Conservation (phyloP, 2,888 invertebrate species). For the Acanthosoma haemorrhoidale region DNA sequence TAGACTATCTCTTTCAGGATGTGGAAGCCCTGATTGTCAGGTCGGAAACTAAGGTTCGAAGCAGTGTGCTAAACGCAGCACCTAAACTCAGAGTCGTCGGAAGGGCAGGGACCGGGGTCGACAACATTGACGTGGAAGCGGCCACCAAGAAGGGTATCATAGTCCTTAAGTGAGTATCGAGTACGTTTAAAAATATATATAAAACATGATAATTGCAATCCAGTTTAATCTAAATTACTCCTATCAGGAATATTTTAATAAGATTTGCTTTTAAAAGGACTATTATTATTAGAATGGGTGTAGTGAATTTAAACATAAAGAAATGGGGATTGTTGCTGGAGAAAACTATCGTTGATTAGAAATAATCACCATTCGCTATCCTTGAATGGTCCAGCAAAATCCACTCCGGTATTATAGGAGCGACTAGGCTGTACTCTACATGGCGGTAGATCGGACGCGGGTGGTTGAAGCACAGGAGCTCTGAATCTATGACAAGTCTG, state of each 20-base stretch:
- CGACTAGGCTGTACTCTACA: too few species aligned
- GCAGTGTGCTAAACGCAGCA: slow-evolving; percentile 72
- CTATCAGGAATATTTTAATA: background rate
- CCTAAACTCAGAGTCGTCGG: slow-evolving; percentile 79
- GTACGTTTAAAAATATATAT: background rate
- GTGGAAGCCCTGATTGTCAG: slow-evolving; percentile 88
- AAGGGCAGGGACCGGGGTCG: slow-evolving; percentile 96
- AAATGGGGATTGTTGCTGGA: too few species aligned
- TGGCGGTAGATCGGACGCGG: too few species aligned
- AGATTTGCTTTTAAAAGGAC: too few species aligned
- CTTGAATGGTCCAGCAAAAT: too few species aligned
- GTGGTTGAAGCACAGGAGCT: too few species aligned
- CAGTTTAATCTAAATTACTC: background rate
- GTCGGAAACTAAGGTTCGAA: slow-evolving; percentile 90
- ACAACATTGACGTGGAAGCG: slow-evolving; percentile 88
- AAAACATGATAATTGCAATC: background rate
- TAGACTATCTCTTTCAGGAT: slow-evolving; percentile 55
- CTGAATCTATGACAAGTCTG: too few species aligned
- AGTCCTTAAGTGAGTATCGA: slow-evolving; percentile 80
- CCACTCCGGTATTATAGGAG: too few species aligned
- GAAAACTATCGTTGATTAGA: too few species aligned
- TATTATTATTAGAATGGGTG: too few species aligned
- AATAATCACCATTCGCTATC: too few species aligned
- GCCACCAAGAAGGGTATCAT: slow-evolving; percentile 79
- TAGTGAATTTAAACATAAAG: too few species aligned